These are phyloP conservation scores for Pseudorhombus dupliciocellatus DNA, from an alignment of 2,113 vertebrate species.

Conservation along the genomic window DNA sequence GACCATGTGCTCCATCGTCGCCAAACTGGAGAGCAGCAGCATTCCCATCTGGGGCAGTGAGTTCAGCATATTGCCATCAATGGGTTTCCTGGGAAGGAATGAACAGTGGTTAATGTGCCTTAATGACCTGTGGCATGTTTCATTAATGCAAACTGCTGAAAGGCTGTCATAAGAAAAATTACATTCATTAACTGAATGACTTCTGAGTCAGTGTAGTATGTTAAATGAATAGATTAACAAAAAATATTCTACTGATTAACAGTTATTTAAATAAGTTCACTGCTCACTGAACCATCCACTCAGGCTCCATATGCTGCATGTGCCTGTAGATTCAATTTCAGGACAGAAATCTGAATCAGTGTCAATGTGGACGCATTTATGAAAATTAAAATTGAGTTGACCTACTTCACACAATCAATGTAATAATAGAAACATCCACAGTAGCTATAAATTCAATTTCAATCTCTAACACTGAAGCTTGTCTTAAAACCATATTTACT, in stretches of 20 bases:
- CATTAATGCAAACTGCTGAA: neutral
- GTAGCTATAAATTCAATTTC: neutral
- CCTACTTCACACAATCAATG: neutral
- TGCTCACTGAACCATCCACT: neutral
- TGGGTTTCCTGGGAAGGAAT: neutral
- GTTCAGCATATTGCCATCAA: constrained; percentile 62
- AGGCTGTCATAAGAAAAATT: too few relatives aligned
- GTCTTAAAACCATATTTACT: neutral
- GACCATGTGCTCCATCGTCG: constrained; percentile 95
- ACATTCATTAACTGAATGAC: too few relatives aligned
- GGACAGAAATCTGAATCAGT: neutral
- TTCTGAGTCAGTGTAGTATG: neutral
- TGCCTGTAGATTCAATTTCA: neutral
- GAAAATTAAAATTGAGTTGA: too few relatives aligned
- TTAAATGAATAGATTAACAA: neutral
- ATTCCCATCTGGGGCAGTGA: constrained; percentile 98
- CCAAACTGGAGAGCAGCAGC: constrained; percentile 93
- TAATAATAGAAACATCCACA: neutral
- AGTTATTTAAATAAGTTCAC: neutral
- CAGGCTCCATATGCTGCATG: neutral
- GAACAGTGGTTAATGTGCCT: neutral
- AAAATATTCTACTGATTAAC: too few relatives aligned
- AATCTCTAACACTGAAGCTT: neutral
- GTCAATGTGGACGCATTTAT: neutral
- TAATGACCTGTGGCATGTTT: neutral